A percentile compares a stretch with the other conserved stretches of the same genome.
Conservation (phyloP, 2,113 vertebrate genomes). For the Podarcis raffonei region DNA sequence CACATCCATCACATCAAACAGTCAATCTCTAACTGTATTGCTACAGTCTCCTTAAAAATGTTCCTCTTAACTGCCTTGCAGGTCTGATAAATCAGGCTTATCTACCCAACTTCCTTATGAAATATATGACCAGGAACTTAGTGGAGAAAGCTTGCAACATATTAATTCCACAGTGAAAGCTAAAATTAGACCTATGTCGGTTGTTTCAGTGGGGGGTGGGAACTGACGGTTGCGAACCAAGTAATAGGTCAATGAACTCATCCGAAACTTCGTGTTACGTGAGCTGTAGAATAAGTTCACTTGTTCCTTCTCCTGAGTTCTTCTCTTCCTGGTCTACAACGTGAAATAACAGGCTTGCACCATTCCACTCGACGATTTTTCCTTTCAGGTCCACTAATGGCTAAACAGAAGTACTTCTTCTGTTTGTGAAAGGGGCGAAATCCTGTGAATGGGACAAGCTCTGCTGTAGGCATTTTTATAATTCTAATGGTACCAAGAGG, state of each 20-base stretch:
- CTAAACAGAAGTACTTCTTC: background rate
- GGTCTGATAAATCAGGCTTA: background rate
- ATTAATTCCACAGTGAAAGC: background rate
- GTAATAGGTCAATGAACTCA: background rate
- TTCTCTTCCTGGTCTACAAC: conserved; percentile 49
- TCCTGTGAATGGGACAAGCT: background rate
- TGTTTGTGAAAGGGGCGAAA: background rate
- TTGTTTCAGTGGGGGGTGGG: background rate
- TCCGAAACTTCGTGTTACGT: background rate
- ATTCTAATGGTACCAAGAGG: background rate
- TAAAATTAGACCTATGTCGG: background rate
- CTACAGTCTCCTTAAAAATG: background rate
- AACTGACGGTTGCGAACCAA: conserved; percentile 15
- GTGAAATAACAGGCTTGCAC: conserved; percentile 54
- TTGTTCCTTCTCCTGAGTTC: conserved; percentile 44
- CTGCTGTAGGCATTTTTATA: accelerated
- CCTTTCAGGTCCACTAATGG: conserved; percentile 26
- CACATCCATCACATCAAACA: too few relatives aligned
- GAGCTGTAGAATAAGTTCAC: background rate
- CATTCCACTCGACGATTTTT: conserved; percentile 60
- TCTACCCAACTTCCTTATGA: background rate
- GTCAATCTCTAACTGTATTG: too few relatives aligned
- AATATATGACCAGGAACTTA: background rate
- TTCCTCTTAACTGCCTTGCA: too few relatives aligned
- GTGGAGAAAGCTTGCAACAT: background rate